Conservation (phyloP, 37 sponge, comb jelly and placozoan species). For the Lycopodina hypogea region DNA sequence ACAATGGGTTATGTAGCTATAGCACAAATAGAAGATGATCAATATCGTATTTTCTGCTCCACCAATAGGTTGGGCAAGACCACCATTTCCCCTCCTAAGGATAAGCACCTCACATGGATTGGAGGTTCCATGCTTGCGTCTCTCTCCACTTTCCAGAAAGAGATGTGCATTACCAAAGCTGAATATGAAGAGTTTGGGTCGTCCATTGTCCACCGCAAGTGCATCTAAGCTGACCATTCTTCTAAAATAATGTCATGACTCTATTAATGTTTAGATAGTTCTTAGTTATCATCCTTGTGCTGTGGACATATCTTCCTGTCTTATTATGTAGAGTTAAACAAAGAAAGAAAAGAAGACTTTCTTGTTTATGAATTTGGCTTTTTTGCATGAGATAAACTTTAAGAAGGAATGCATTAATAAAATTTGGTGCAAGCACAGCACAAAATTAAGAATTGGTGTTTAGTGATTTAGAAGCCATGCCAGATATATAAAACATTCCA, state of each 20-base stretch:
- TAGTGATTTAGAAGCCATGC: no score
- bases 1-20: no score
- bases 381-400: no score
- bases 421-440: no score
- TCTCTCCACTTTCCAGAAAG: slow-evolving; percentile 96
- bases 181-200: slow-evolving; percentile 99
- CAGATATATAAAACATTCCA: no score
- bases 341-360: not conserved
- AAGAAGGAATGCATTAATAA: no score
- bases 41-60: no score
- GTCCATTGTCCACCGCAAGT: slow-evolving; percentile 99
- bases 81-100: slow-evolving; percentile 99
- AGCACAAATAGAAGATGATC: no score
- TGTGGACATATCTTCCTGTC: not conserved
- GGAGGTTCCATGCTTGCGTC: slow-evolving; percentile 99
- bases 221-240: slow-evolving; percentile 81
- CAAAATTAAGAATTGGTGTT: no score
- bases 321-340: not conserved
- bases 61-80: slow-evolving; percentile 95
- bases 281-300: not conserved
- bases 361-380: no score
- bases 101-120: slow-evolving; percentile 99
- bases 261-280: not conserved
- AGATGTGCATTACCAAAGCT: slow-evolving; percentile 99
- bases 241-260: not conserved